These are phyloP conservation scores for Muntiacus reevesi DNA, from an alignment of 2,113 vertebrate genomes.

Conservation along the genomic window DNA sequence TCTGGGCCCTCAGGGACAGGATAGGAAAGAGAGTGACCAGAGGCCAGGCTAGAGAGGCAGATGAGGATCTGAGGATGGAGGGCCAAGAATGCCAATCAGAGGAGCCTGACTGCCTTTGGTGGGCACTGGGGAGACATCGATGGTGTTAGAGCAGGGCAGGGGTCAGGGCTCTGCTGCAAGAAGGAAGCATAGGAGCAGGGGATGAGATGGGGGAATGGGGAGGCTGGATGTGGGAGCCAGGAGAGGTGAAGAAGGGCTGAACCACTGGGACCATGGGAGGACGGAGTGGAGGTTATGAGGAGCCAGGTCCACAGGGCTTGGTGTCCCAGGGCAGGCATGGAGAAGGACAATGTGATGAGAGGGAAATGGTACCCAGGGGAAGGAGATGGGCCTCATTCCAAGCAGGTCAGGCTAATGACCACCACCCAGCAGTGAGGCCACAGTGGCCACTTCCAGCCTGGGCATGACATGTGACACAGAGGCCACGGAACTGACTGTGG, in stretches of 20 bases:
- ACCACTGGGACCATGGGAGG: background rate
- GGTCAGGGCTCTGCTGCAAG: background rate
- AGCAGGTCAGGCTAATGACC: background rate
- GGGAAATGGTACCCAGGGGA: accelerated
- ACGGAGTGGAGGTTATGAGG: background rate
- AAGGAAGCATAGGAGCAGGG: background rate
- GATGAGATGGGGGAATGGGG: background rate
- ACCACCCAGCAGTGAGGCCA: background rate
- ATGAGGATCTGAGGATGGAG: accelerated
- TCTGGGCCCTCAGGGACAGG: accelerated
- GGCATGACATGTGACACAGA: background rate
- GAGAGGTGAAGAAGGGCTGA: background rate
- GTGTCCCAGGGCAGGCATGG: background rate
- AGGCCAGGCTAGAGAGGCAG: background rate
- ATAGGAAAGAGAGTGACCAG: background rate
- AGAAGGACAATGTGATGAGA: background rate
- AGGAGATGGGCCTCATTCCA: accelerated
- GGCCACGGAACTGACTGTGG: background rate
- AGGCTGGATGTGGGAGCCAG: background rate
- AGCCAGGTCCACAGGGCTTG: background rate
- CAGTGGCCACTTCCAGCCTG: background rate
- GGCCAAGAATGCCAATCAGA: background rate
- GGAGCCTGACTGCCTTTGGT: background rate
- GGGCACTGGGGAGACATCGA: background rate
- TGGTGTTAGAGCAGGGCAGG: background rate